Conservation (phyloP, 1,140 invertebrate species). For the Scaptodrosophila lebanonensis region DNA sequence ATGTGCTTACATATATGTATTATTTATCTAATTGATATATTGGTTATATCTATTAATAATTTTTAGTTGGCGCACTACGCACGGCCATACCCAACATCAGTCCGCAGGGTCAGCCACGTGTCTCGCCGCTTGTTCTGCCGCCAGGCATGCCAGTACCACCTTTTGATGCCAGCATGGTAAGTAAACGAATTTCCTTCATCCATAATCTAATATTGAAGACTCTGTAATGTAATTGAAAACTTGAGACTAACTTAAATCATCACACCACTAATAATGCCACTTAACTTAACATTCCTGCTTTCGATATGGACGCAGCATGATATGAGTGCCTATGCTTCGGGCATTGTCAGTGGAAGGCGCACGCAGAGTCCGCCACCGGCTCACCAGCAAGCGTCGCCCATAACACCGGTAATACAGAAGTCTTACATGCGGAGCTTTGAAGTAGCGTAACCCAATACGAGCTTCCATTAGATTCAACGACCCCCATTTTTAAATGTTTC, state of each 20-base stretch:
- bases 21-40: background rate
- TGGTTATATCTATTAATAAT: no score
- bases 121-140: slow-evolving; percentile 78
- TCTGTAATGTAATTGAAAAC: background rate
- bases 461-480: background rate
- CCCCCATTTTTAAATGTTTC: background rate
- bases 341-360: slow-evolving; percentile 52
- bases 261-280: slow-evolving; percentile 8
- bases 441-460: slow-evolving; percentile 60
- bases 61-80: slow-evolving; percentile 77
- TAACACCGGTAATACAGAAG: slow-evolving; percentile 83
- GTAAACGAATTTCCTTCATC: slow-evolving; percentile 62
- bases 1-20: no score
- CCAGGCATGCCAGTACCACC: slow-evolving; percentile 79
- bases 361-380: slow-evolving; percentile 87
- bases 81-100: slow-evolving; percentile 80
- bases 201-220: background rate
- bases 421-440: slow-evolving; percentile 64
- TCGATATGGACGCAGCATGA: slow-evolving; percentile 78
- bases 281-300: slow-evolving; percentile 3
- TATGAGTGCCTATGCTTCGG: slow-evolving; percentile 65
- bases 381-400: slow-evolving; percentile 85
- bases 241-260: slow-evolving; percentile 17
- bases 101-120: slow-evolving; percentile 81
- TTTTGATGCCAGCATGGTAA: slow-evolving; percentile 85